Conservation (phyloP, 2,113 vertebrate genomes). For the Apodemus sylvaticus region DNA sequence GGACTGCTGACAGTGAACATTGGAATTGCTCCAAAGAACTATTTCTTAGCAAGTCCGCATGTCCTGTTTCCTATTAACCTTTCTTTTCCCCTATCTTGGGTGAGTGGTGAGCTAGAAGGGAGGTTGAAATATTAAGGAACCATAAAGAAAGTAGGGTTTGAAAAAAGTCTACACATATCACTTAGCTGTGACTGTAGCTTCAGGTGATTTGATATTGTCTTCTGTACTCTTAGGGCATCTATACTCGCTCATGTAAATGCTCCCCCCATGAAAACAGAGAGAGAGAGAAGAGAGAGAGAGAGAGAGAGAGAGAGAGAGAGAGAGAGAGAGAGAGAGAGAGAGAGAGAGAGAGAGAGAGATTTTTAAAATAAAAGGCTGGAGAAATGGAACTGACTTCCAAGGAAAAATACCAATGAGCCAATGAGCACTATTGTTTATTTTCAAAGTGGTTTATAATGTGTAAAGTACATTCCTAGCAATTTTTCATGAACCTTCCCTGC, state of each 20-base stretch:
- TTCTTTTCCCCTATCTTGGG: too few relatives aligned
- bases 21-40: too few relatives aligned
- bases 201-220: background rate
- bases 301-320: too few relatives aligned
- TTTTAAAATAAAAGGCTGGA: background rate
- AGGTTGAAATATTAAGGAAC: too few relatives aligned
- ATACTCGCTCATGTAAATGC: background rate
- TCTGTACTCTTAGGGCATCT: background rate
- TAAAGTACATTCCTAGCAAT: background rate
- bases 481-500: background rate
- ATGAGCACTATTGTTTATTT: background rate
- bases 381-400: background rate
- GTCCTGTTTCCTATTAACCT: too few relatives aligned
- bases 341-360: too few relatives aligned
- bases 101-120: too few relatives aligned
- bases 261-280: background rate
- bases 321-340: too few relatives aligned
- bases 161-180: too few relatives aligned
- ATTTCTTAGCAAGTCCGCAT: too few relatives aligned
- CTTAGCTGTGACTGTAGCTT: background rate
- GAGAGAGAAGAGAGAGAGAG: background rate
- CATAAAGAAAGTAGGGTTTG: too few relatives aligned
- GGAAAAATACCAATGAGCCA: background rate
- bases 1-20: too few relatives aligned
- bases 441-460: constrained; percentile 17